Conservation (phyloP, 2,113 vertebrate species). For the Lycaon pictus region DNA sequence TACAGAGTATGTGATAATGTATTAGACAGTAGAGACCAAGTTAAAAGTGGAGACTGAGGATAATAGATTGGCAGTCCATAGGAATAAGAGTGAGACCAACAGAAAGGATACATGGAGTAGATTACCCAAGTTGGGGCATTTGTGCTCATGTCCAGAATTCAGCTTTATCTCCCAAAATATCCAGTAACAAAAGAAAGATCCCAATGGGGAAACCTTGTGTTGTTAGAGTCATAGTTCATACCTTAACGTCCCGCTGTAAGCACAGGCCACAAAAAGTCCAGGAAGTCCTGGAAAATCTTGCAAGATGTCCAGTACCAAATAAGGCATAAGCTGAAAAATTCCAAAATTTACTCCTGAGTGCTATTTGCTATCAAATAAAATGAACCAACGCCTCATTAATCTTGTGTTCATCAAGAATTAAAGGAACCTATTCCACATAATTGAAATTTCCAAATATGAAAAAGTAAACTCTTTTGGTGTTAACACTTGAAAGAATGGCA, state of each 20-base stretch:
- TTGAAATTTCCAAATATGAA: neutral
- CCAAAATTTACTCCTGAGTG: constrained; percentile 57
- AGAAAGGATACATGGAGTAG: neutral
- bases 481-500: neutral
- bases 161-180: neutral
- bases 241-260: constrained; percentile 98
- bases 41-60: neutral
- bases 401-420: neutral
- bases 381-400: neutral
- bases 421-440: neutral
- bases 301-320: constrained; percentile 96
- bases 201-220: neutral
- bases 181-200: neutral
- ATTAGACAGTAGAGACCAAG: neutral
- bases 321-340: constrained; percentile 94
- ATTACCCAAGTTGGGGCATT: no score
- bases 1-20: neutral
- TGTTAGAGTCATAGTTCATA: constrained; percentile 76
- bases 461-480: neutral
- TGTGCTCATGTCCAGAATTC: neutral
- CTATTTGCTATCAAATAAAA: neutral
- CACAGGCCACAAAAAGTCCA: constrained; percentile 97
- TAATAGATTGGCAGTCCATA: neutral
- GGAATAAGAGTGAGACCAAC: neutral
- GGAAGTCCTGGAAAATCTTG: constrained; percentile 93